Percentiles rank a stretch among this genome's conserved stretches.
Evolutionary conservation across 2,888 invertebrate genomes (phyloP).

Genomic region (Digitonthophagus gazella): DNA sequence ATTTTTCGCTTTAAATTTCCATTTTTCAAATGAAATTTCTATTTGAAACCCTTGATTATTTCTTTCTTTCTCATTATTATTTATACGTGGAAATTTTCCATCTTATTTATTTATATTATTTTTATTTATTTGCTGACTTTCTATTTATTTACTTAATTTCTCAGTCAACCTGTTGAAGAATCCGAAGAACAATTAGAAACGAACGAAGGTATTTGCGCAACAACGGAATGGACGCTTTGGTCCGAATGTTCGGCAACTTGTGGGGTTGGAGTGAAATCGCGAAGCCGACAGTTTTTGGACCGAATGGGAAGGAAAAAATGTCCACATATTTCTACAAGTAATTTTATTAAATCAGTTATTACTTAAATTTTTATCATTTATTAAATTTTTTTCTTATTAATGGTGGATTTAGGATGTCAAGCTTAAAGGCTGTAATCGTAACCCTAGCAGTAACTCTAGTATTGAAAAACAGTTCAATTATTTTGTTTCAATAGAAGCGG

Average conservation of each 20-base stretch:
- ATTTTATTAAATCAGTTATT: slow-evolving; percentile 17
- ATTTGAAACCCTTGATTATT: too few species aligned
- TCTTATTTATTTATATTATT: too few species aligned
- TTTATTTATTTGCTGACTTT: not conserved
- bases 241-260: slow-evolving; percentile 86
- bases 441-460: too few species aligned
- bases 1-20: too few species aligned
- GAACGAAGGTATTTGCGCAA: slow-evolving; percentile 58
- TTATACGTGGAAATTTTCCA: too few species aligned
- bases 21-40: too few species aligned
- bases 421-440: too few species aligned
- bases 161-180: not conserved
- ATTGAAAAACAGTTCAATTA: too few species aligned
- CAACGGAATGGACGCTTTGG: slow-evolving; percentile 75
- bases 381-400: not conserved
- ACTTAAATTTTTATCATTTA: not conserved
- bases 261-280: slow-evolving; percentile 73
- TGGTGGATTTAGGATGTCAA: too few species aligned
- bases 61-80: too few species aligned
- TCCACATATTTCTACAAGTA: slow-evolving; percentile 66
- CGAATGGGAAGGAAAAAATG: slow-evolving; percentile 79
- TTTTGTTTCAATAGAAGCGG: too few species aligned
- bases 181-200: slow-evolving; percentile 38
- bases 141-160: not conserved
- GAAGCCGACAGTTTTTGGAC: slow-evolving; percentile 72